Percentiles rank a stretch among this genome's conserved stretches.
Conservation (phyloP, 2,113 vertebrate genomes). For the Odobenus rosmarus region DNA sequence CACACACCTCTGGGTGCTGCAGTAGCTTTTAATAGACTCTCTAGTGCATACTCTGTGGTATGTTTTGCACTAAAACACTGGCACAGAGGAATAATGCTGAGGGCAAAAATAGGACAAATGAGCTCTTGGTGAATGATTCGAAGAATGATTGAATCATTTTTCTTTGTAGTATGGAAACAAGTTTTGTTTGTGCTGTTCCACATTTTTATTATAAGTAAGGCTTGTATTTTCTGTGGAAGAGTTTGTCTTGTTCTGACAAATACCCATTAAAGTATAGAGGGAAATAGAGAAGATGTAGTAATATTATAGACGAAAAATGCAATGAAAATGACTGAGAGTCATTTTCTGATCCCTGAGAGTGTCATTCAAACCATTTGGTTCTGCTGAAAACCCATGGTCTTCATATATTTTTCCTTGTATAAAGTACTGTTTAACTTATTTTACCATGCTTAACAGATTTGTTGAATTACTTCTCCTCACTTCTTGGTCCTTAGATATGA, state of each 20-base stretch:
- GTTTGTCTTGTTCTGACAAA: constrained; percentile 54
- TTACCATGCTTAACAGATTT: neutral
- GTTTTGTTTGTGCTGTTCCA: constrained; percentile 51
- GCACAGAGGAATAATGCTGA: constrained; percentile 60
- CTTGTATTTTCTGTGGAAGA: constrained; percentile 40
- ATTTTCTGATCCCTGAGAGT: neutral
- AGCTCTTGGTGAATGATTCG: constrained; percentile 2
- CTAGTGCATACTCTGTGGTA: neutral
- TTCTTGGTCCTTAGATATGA: neutral
- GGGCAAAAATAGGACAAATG: constrained; percentile 36
- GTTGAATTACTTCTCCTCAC: neutral
- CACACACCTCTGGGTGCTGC: neutral
- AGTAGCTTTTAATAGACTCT: constrained; percentile 57
- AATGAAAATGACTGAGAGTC: constrained; percentile 51
- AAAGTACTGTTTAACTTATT: neutral
- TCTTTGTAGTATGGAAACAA: constrained; percentile 25
- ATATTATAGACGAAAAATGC: constrained; percentile 24
- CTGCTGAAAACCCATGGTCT: neutral
- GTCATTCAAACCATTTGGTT: constrained; percentile 50
- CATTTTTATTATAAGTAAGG: constrained; percentile 73
- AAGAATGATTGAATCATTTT: constrained; percentile 68
- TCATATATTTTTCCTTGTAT: constrained; percentile 44
- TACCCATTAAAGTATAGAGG: constrained; percentile 59
- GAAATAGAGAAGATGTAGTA: neutral
- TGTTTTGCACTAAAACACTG: constrained; percentile 55